phyloP scores from a whole-genome alignment of 2,888 invertebrate genomes.

The Hedya salicella region DNA sequence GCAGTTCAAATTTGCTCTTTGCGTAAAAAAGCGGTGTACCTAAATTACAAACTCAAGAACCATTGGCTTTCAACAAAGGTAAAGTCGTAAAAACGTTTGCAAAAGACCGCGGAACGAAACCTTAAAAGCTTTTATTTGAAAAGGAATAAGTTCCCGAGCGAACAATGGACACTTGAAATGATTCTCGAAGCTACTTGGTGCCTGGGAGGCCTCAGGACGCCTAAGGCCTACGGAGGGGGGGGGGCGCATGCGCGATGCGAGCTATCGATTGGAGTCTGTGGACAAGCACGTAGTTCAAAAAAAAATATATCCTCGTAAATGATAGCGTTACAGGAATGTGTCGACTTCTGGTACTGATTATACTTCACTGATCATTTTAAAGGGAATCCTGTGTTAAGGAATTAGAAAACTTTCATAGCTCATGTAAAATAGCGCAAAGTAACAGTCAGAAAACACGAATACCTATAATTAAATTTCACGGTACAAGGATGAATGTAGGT shows the following conservation, averaged over 20 bases:
- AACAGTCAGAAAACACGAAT: background rate
- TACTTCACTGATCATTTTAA: background rate
- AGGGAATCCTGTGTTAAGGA: background rate
- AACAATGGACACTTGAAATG: constrained; percentile 35
- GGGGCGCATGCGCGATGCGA: constrained; percentile 36
- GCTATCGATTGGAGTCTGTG: constrained; percentile 34
- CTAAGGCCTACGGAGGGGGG: constrained; percentile 28
- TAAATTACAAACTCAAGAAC: background rate
- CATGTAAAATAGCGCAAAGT: background rate
- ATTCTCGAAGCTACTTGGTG: constrained; percentile 23
- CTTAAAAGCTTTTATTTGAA: constrained; percentile 1
- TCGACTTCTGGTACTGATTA: background rate
- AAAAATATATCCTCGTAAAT: constrained; percentile 19
- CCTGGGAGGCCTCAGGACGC: constrained; percentile 27
- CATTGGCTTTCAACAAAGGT: background rate
- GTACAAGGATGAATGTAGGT: background rate
- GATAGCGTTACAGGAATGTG: background rate
- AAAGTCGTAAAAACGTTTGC: constrained; percentile 10
- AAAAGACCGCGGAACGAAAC: constrained; percentile 5
- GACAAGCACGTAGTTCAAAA: constrained; percentile 19
- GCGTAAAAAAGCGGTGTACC: background rate
- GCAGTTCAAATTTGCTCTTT: too few relatives aligned
- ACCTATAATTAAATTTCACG: background rate
- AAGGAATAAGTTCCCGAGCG: constrained; percentile 7
- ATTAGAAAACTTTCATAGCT: background rate